phyloP scores from a whole-genome alignment of 2,797 vertebrate species.

The Siniperca scherzeri region DNA sequence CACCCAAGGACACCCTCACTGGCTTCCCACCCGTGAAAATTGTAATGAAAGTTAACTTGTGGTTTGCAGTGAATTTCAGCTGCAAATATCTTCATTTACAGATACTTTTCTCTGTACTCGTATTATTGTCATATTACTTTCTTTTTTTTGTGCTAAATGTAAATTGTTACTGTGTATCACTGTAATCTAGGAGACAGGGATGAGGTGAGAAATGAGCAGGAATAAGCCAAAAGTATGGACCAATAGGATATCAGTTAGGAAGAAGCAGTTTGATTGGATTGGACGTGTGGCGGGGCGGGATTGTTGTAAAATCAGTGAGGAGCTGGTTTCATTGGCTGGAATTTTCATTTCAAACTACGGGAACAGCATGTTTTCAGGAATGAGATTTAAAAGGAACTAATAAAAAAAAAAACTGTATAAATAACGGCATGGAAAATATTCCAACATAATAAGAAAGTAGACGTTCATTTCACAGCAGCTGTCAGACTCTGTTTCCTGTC shows the following conservation, averaged over 20 bases:
- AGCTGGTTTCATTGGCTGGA: neutral
- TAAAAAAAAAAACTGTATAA: too few species aligned
- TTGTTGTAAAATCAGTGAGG: neutral
- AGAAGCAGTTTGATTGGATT: neutral
- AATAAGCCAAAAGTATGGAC: neutral
- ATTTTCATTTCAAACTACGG: neutral
- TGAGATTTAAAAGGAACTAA: neutral
- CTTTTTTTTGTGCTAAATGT: too few species aligned
- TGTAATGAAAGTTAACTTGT: neutral
- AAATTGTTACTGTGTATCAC: neutral
- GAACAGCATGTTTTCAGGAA: neutral
- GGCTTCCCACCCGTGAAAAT: neutral
- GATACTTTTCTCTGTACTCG: neutral
- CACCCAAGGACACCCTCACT: neutral
- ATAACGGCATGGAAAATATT: neutral
- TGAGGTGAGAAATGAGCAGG: neutral
- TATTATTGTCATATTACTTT: neutral
- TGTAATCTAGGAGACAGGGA: neutral
- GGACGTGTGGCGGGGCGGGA: neutral
- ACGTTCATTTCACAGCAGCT: neutral
- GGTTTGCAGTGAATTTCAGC: neutral
- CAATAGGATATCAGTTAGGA: neutral
- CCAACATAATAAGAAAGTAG: neutral
- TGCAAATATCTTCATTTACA: neutral
- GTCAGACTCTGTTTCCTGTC: neutral